Evolutionary conservation across 2,888 invertebrate species (phyloP).

Genomic region (Oxyscelio sp.): DNA sequence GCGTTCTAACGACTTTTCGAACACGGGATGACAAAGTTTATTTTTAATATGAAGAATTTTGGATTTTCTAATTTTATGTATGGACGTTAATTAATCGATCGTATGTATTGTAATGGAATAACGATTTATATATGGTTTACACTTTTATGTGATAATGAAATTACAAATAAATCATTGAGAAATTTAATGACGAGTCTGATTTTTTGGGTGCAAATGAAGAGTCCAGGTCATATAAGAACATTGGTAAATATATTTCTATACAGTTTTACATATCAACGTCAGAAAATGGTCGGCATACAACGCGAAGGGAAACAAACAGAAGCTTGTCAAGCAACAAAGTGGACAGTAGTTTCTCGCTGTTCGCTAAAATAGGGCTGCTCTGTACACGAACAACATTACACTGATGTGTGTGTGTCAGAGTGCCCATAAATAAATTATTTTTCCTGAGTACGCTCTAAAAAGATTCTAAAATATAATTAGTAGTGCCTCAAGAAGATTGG

Average conservation of each 20-base stretch:
- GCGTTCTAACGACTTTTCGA: slow-evolving; percentile 37
- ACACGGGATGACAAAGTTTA: slow-evolving; percentile 44
- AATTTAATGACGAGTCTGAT: too few relatives aligned
- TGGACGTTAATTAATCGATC: slow-evolving; percentile 62
- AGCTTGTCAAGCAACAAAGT: slow-evolving; percentile 13
- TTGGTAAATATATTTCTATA: slow-evolving; percentile 64
- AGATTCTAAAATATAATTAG: too few relatives aligned
- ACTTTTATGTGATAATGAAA: too few relatives aligned
- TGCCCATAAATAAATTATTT: too few relatives aligned
- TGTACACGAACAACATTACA: slow-evolving; percentile 17
- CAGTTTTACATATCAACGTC: slow-evolving; percentile 55
- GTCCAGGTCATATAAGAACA: slow-evolving; percentile 61
- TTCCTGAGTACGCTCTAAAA: too few relatives aligned
- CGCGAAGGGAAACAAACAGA: slow-evolving; percentile 22
- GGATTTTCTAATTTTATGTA: slow-evolving; percentile 62
- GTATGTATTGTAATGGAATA: slow-evolving; percentile 62
- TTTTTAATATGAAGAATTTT: slow-evolving; percentile 59
- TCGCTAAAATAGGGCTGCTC: not conserved
- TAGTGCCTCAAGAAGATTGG: too few relatives aligned
- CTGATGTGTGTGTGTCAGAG: too few relatives aligned
- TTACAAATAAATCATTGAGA: too few relatives aligned
- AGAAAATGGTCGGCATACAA: slow-evolving; percentile 28
- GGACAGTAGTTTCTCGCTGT: not conserved
- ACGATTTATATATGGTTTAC: too few relatives aligned
- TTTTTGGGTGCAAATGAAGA: too few relatives aligned